Conservation (phyloP, 2,113 vertebrate genomes). For the Tachuris rubrigastra region DNA sequence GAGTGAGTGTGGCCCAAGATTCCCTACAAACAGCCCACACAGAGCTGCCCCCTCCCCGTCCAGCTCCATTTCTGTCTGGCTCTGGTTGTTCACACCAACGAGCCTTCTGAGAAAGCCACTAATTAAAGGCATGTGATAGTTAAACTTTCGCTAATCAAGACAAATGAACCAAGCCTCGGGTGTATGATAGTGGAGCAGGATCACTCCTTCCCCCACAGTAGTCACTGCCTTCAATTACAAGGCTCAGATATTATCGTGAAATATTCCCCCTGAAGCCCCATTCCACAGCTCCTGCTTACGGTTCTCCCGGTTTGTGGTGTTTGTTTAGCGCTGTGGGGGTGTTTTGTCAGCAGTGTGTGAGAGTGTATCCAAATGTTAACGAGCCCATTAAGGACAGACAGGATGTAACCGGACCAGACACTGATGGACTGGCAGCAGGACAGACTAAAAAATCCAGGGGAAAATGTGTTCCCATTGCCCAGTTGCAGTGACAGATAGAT, state of each 20-base stretch:
- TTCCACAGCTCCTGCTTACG: not conserved
- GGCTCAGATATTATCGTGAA: conserved; percentile 26
- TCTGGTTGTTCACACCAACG: not conserved
- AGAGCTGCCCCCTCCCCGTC: not conserved
- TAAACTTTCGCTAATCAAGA: conserved; percentile 67
- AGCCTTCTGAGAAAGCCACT: conserved; percentile 33
- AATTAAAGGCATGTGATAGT: conserved; percentile 50
- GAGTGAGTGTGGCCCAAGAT: not conserved
- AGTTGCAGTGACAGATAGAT: not conserved
- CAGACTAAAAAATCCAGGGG: not conserved
- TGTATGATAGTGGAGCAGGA: not conserved
- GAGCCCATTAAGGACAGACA: conserved; percentile 32
- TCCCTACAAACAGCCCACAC: not conserved
- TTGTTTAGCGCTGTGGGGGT: conserved; percentile 16
- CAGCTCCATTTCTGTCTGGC: not conserved
- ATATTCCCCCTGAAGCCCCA: conserved; percentile 46
- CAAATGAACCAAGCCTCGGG: conserved; percentile 27
- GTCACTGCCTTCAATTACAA: conserved; percentile 47
- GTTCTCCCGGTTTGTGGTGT: conserved; percentile 15
- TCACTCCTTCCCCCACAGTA: not conserved
- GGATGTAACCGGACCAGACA: not conserved
- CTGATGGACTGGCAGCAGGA: conserved; percentile 3
- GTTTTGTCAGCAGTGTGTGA: not conserved
- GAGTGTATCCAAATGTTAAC: conserved; percentile 37
- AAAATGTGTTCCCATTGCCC: not conserved